A percentile compares a stretch with the other conserved stretches of the same genome.
phyloP scores from a whole-genome alignment of 1,140 invertebrate species.

The Bombyx mori region DNA sequence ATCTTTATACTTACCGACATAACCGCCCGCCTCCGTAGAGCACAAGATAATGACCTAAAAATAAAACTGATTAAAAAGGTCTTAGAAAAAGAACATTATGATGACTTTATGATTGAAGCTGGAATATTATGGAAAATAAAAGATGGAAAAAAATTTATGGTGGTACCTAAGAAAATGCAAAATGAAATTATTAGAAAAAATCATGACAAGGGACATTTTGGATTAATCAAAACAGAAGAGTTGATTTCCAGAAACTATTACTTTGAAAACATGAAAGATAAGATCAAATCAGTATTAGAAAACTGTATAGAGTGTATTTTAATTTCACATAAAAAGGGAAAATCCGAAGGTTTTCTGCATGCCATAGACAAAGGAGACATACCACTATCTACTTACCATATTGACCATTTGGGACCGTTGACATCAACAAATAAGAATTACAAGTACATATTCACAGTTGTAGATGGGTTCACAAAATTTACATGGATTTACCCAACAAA shows the following conservation, averaged over 20 bases:
- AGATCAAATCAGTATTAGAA: constrained; percentile 9
- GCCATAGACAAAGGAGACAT: background rate
- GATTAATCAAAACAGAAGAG: constrained; percentile 39
- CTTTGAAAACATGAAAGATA: constrained; percentile 36
- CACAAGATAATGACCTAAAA: constrained; percentile 26
- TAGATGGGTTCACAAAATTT: constrained; percentile 2
- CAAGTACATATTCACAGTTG: too few species aligned
- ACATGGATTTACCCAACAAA: constrained; percentile 33
- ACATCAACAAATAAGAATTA: too few species aligned
- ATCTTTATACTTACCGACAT: constrained; percentile 15
- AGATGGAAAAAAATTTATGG: constrained; percentile 21
- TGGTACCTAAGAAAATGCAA: constrained; percentile 32
- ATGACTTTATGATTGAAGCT: constrained; percentile 23
- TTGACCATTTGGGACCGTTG: too few species aligned
- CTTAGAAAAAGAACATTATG: constrained; percentile 19
- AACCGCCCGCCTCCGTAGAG: constrained; percentile 13
- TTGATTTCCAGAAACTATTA: constrained; percentile 44
- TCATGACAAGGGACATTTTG: constrained; percentile 50
- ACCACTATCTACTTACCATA: too few species aligned
- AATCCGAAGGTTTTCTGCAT: background rate
- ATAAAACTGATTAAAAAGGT: constrained; percentile 26
- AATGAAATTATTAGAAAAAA: constrained; percentile 29
- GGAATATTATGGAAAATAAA: constrained; percentile 28
- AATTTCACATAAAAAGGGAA: constrained; percentile 2
- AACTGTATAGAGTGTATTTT: background rate